phyloP scores from a whole-genome alignment of 2,797 vertebrate species.

The Hydrophis major region DNA sequence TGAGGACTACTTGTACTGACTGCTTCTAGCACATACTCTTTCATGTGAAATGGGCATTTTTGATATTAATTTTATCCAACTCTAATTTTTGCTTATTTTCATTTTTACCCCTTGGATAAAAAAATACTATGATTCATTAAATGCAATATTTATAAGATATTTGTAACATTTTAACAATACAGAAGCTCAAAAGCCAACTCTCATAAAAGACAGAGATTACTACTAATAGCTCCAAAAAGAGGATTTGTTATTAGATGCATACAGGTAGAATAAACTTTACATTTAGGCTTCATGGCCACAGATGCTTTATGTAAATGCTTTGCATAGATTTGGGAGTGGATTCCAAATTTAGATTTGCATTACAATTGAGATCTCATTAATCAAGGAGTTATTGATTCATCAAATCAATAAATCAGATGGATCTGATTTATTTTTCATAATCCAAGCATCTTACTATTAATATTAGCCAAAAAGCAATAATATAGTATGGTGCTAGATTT shows the following conservation, averaged over 20 bases:
- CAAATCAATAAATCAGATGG: neutral
- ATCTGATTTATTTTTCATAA: neutral
- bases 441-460: conserved; percentile 16
- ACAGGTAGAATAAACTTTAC: neutral
- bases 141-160: neutral
- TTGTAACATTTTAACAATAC: neutral
- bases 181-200: neutral
- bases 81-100: neutral
- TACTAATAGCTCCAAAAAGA: neutral
- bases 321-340: neutral
- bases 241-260: neutral
- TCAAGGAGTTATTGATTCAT: neutral
- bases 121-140: neutral
- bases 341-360: neutral
- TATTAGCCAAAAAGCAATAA: fast-evolving
- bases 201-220: neutral
- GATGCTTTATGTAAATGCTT: neutral
- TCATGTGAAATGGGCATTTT: neutral
- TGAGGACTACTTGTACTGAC: neutral
- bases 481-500: conserved; percentile 25
- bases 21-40: neutral
- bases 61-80: neutral
- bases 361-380: neutral
- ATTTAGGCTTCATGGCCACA: neutral
- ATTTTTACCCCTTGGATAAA: neutral